A percentile compares a stretch with the other conserved stretches of the same genome.
These are phyloP conservation scores for Agriotes lineatus DNA, from an alignment of 2,888 invertebrate genomes.

Conservation along the genomic window DNA sequence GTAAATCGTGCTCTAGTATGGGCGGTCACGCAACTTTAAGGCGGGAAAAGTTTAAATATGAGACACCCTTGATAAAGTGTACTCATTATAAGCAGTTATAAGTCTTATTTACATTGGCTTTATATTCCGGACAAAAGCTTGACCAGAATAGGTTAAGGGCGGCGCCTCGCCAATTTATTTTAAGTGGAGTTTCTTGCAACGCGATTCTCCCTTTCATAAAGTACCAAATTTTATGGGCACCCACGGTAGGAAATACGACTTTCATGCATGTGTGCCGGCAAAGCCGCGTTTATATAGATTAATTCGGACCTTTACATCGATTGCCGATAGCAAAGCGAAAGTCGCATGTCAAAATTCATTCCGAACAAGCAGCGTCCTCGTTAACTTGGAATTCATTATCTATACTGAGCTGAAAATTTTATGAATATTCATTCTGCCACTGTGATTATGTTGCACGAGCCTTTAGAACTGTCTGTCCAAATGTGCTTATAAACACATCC, in stretches of 20 bases:
- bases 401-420: background rate
- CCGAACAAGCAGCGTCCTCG: background rate
- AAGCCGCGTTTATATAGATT: no score
- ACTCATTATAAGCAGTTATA: no score
- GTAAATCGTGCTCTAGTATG: no score
- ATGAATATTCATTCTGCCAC: background rate
- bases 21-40: no score
- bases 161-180: constrained; percentile 2
- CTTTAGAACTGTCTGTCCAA: no score
- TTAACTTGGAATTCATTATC: background rate
- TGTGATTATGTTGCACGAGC: background rate
- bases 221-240: no score
- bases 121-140: constrained; percentile 11
- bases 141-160: constrained; percentile 3
- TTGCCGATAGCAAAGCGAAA: background rate
- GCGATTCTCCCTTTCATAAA: no score
- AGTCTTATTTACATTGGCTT: background rate
- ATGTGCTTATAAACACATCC: no score
- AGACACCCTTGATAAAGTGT: no score
- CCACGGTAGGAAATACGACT: no score
- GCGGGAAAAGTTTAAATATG: no score
- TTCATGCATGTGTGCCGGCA: no score
- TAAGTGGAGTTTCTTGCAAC: background rate
- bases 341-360: constrained; percentile 1
- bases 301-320: background rate